Conservation (phyloP, 2,888 invertebrate genomes). For the Caenorhabditis sinica region DNA sequence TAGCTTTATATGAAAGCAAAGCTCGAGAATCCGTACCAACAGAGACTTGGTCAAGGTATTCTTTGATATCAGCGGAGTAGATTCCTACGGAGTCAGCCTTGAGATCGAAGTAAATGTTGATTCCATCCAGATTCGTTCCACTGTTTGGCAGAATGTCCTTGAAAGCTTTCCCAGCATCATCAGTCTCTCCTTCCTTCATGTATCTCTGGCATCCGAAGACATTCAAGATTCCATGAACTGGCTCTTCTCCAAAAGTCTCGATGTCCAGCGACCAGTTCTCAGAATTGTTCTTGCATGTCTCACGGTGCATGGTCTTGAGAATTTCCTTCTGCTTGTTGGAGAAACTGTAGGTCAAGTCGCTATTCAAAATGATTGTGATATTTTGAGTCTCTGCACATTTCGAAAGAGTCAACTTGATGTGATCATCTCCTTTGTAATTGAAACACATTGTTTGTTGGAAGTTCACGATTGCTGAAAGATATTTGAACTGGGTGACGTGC, state of each 20-base stretch:
- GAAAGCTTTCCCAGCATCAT: neutral
- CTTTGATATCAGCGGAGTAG: neutral
- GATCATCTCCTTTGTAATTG: constrained; percentile 1
- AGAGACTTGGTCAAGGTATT: neutral
- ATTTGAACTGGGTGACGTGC: neutral
- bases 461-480: constrained; percentile 4
- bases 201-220: constrained; percentile 7
- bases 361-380: neutral
- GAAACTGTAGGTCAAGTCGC: neutral
- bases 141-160: neutral
- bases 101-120: neutral
- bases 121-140: neutral
- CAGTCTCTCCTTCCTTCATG: neutral
- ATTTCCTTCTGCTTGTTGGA: neutral
- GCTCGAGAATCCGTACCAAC: neutral
- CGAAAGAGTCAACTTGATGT: neutral
- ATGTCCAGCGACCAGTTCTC: constrained; percentile 7
- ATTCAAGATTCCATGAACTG: neutral
- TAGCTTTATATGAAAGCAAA: neutral
- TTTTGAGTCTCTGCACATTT: neutral
- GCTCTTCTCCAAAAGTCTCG: neutral
- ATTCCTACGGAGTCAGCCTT: neutral
- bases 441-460: constrained; percentile 7
- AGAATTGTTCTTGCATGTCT: neutral
- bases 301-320: neutral